Percentiles rank a stretch among this genome's conserved stretches.
Evolutionary conservation across 2,113 vertebrate genomes (phyloP).

Genomic region (Melanostigma gelatinosum): DNA sequence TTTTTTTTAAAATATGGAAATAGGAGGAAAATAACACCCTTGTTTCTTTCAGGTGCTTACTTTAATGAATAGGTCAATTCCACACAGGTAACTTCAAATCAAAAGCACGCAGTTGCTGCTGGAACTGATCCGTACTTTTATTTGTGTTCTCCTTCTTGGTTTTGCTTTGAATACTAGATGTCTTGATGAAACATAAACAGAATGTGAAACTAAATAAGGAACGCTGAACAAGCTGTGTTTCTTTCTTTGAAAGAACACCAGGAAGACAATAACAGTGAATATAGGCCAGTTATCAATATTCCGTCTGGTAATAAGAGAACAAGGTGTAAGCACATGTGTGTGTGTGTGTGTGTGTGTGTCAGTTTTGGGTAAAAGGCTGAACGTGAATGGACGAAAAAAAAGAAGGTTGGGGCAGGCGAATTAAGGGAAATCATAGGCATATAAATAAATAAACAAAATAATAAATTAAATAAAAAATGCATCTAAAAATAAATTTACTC

Average conservation of each 20-base stretch:
- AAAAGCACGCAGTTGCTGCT: background rate
- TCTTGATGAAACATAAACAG: background rate
- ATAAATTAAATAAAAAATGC: background rate
- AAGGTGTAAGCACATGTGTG: background rate
- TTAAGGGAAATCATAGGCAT: background rate
- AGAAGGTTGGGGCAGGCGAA: background rate
- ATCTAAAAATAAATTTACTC: background rate
- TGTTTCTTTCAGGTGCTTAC: background rate
- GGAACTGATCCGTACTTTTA: background rate
- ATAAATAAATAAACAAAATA: background rate
- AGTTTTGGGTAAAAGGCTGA: background rate
- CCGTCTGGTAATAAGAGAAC: background rate
- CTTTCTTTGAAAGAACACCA: background rate
- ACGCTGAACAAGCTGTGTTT: background rate
- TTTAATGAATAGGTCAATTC: conserved; percentile 27
- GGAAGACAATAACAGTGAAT: background rate
- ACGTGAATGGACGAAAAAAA: background rate
- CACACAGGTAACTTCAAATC: background rate
- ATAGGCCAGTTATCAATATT: background rate
- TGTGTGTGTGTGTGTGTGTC: no score
- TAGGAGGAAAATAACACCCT: background rate
- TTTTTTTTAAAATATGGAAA: conserved; percentile 2
- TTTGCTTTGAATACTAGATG: conserved; percentile 6
- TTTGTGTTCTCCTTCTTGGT: background rate
- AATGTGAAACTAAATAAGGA: background rate